Conservation (phyloP, 1,140 invertebrate species). For the Lepidurus packardi region DNA sequence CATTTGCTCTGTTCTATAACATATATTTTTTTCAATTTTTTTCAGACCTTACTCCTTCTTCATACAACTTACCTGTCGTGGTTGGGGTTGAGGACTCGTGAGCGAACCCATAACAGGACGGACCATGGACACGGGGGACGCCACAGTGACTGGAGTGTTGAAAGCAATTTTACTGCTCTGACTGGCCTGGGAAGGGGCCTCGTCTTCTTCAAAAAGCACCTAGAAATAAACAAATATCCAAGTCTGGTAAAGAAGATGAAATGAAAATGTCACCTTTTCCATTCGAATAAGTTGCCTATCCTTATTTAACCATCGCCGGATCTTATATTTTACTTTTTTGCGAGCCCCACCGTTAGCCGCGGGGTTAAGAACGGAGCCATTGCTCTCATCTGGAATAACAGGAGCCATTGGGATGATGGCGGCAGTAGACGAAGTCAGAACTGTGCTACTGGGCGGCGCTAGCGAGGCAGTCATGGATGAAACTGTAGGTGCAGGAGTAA, state of each 20-base stretch:
- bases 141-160: no score
- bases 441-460: background rate
- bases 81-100: no score
- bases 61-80: no score
- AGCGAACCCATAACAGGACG: no score
- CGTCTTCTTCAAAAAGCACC: background rate
- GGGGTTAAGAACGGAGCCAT: background rate
- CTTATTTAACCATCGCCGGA: background rate
- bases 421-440: background rate
- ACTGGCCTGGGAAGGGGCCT: background rate
- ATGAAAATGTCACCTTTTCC: background rate
- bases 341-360: background rate
- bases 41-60: no score
- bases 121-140: no score
- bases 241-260: background rate
- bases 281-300: background rate
- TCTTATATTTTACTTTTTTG: constrained; percentile 1
- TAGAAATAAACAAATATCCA: background rate
- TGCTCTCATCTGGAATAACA: background rate
- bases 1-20: no score
- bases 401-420: background rate
- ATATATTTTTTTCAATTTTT: no score
- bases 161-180: background rate
- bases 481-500: background rate
- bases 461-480: background rate